Base-by-base conservation (phyloP, 2,113 vertebrate species). In the Microtus pennsylvanicus region DNA sequence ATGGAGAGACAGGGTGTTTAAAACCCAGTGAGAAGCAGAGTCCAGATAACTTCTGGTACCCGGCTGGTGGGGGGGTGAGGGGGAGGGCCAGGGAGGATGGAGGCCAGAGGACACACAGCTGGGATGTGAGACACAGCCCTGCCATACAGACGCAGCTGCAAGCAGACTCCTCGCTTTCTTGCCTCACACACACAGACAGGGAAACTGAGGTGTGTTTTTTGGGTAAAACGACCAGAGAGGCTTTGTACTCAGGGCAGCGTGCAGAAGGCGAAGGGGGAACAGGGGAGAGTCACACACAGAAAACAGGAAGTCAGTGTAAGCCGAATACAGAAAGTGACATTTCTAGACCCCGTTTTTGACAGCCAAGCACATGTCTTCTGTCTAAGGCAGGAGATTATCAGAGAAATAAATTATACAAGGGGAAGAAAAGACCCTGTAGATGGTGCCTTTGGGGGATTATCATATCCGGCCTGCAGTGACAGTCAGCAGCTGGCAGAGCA, bases 301-400 rank as follows among this genome's bases (percentile, higher is more conserved):
- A 47, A 88, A 63, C 19, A 63, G 50, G 47, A 91, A 94, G 7
- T 22, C 14, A 22, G n/a, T 35, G 5, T 38, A 42, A 69, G 65
- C 75, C 70, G 35, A 52, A 70, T 77, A 67, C 47, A 45, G 47
- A 50, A 94, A 50, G 58, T 77, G 28, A 19, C 35, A 77, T 63
- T 82, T 94, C 47, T 70, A 76, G 74, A 87, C 11, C 8, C 42
- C n/a, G 28, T 33, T 93, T 93, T 87, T 91, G 74, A 81, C 50
- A 83, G 16, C 24, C 69, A 76, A 67, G 50, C 45, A 38, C 55
- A 42, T 70, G 21, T 94, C 47, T 88, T 55, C 83, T 91, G 33
- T 87, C 10, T 61, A 28, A 82, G 38, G 50, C 61, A 61, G 58
- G 76, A 87, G 92, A 94, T 94, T 82, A 94, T 91, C 69, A n/a